Evolutionary conservation across 2,113 vertebrate genomes (phyloP).

Genomic region (Hydrolagus affinis): DNA sequence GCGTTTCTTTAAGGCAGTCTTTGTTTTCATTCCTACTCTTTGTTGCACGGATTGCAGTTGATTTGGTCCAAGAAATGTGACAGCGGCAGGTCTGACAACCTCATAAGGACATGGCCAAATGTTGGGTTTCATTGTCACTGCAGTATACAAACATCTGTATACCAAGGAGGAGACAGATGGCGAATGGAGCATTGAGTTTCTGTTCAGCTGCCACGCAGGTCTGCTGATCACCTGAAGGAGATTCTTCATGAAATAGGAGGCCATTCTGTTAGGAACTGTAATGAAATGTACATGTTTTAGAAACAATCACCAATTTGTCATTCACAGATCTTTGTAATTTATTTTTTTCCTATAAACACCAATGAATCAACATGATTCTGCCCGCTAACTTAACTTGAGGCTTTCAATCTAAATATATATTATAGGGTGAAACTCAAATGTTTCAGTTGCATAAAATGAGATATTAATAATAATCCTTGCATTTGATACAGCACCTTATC

Average conservation of each 20-base stretch:
- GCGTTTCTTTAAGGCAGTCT: constrained; percentile 59
- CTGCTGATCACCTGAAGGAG: constrained; percentile 41
- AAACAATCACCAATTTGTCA: too few relatives aligned
- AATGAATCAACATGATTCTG: neutral
- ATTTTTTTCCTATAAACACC: too few relatives aligned
- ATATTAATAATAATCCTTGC: too few relatives aligned
- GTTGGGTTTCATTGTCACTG: constrained; percentile 36
- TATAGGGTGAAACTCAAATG: too few relatives aligned
- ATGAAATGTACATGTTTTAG: neutral
- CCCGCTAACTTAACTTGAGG: neutral
- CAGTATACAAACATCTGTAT: constrained; percentile 41
- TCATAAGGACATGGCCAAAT: constrained; percentile 1
- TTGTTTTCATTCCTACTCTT: constrained; percentile 70
- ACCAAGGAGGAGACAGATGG: constrained; percentile 35
- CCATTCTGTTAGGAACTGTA: constrained; percentile 48
- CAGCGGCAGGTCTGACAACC: neutral
- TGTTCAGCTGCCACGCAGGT: constrained; percentile 43
- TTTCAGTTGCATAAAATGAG: too few relatives aligned
- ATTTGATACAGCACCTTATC: too few relatives aligned
- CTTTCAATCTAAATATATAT: neutral
- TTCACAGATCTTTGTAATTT: too few relatives aligned
- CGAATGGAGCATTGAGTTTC: constrained; percentile 23
- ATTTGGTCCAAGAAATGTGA: constrained; percentile 40
- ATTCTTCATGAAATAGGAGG: constrained; percentile 44
- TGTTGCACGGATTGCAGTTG: constrained; percentile 41